Evolutionary conservation across 2,888 invertebrate species (phyloP).

Genomic region (Xylocampa areola): DNA sequence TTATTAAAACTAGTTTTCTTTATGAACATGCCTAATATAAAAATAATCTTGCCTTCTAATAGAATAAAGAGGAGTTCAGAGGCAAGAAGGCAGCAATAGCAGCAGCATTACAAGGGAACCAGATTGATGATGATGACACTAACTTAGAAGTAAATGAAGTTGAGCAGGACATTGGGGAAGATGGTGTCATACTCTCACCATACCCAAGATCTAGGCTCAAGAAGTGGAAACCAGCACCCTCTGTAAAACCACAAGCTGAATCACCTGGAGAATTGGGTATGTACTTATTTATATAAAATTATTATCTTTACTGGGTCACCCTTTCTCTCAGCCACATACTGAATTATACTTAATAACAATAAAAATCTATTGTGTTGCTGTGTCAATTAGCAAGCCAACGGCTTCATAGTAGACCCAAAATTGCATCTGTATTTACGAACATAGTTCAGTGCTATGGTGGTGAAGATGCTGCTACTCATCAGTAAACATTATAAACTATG

Average conservation of each 20-base stretch:
- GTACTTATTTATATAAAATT: too few relatives aligned
- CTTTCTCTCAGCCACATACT: too few relatives aligned
- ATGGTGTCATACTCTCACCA: constrained; percentile 73
- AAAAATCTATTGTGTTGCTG: too few relatives aligned
- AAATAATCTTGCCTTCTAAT: constrained; percentile 5
- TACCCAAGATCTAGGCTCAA: constrained; percentile 86
- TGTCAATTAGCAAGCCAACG: too few relatives aligned
- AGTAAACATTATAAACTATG: too few relatives aligned
- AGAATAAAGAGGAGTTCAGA: constrained; percentile 70
- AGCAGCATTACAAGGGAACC: constrained; percentile 75
- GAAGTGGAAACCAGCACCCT: constrained; percentile 93
- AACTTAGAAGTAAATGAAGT: constrained; percentile 80
- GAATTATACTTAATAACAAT: too few relatives aligned
- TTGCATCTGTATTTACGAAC: too few relatives aligned
- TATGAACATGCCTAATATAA: background rate
- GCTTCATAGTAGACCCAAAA: too few relatives aligned
- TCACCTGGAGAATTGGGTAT: constrained; percentile 97
- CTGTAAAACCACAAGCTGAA: constrained; percentile 91
- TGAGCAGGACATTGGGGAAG: constrained; percentile 76
- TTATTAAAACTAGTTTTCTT: too few relatives aligned
- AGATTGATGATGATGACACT: constrained; percentile 75
- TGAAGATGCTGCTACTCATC: too few relatives aligned
- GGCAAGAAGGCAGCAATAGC: constrained; percentile 87
- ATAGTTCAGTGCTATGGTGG: too few relatives aligned
- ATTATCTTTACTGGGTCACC: too few relatives aligned